Base-by-base conservation (phyloP, 1,140 invertebrate species). In the Cheumatopsyche charites region DNA sequence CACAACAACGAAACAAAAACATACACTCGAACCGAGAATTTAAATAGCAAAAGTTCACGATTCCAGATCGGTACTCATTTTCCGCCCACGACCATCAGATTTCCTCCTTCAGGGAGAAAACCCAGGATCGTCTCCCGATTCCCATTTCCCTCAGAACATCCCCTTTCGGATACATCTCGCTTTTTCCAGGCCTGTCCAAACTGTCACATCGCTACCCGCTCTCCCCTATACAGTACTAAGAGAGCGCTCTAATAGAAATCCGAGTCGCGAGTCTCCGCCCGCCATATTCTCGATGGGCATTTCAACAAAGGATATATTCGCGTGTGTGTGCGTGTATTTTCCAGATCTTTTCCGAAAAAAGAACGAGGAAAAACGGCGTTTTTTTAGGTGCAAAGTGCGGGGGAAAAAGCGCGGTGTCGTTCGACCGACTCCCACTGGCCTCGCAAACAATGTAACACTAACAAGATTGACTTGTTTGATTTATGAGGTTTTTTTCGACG, bases 241-340 rank as follows among this genome's bases (percentile, higher is more conserved):
- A 36, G 29, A 36, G n/a, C 41, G 12, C 25, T 47, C 29, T 74
- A 74, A 74, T 74, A 71, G 73, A 74, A 74, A 74, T 71, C 70
- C 58, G 62, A 62, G 72, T 73, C 62, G 63, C 49, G 19, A 25
- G 42, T 62, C 23, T 45, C 63, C 17, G 29, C 26, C 1, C 26
- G 21, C 45, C 55, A 73, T 73, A 67, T 67, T 47, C 72, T 61
- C 52, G 21, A 70, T 25, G 67, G 72, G 68, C 29, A 66, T 62
- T 66, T 68, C 58, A 62, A 71, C 69, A 70, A 70, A 67, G 25
- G 65, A 23, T n/a, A n/a, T n/a, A n/a, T n/a, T n/a, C n/a, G n/a
- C n/a, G n/a, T n/a, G 25, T 58, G 7, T 58, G 12, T 47, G 12
- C 13, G 3, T 47, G 2, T 19, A 36, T 67, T 63, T 47, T 66